Evolutionary conservation across 2,113 vertebrate genomes (phyloP), one percentile per base, ranked within the genome.

Genomic region (Pongo pygmaeus): DNA sequence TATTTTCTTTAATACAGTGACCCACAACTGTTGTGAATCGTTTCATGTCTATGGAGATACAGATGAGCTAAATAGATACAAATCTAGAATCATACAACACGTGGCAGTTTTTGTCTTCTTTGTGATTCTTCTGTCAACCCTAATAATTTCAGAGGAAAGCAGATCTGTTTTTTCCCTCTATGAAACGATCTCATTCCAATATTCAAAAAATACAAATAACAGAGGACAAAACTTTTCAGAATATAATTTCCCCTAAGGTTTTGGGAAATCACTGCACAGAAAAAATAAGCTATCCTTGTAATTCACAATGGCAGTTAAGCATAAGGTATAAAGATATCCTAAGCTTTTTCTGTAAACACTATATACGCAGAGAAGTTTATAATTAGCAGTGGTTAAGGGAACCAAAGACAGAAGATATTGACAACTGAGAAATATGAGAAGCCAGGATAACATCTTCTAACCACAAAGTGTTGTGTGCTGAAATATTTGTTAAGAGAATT

Each of bases 391-490:
- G 96, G 80, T 23, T 93, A 48, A 48, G 43, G 48, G 96, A 75
- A 74, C 95, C 90, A 96, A 98, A 97, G 86, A 74, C 75, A 94
- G 38, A 84, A 83, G 59, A 96, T 97, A 96, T 91, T 55, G 4
- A 97, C 50, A 90, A 87, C 30, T 38, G 85, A 90, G 69, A 97
- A 98, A 98, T 92, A 70, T 55, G 96, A 91, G 86, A 98, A 85
- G 86, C 84, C 98, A 89, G 55, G 91, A 98, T 93, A 88, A 97
- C 64, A 98, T 97, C 94, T 90, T 94, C 90, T 85, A 96, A 95
- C 97, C 97, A 96, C n/a, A 3, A 97, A 98, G 83, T 88, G 98
- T 97, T 87, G 91, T 98, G 93, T 97, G 96, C 96, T 97, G 95
- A 98, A 96, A 86, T 94, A 91, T 94, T 91, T 97, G 88, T 96